Evolutionary conservation across 2,888 invertebrate species (phyloP).

Genomic region (Agrenia bidenticulata): DNA sequence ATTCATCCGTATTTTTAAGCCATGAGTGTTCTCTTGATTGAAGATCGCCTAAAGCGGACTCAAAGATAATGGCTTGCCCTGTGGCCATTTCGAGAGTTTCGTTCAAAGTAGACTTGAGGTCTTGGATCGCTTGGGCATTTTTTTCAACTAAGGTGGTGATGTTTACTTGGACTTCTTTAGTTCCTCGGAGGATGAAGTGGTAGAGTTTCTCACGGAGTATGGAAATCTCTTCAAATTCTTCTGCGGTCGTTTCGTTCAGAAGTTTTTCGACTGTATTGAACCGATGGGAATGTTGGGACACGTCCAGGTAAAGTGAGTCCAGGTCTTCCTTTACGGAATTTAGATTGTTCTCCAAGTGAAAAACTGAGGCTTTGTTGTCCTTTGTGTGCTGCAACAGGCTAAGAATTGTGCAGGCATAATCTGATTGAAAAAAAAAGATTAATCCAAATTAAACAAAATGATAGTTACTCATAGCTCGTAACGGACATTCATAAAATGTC

Average conservation of each 20-base stretch:
- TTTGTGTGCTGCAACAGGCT: neutral
- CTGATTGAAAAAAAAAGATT: no score
- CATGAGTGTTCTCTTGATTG: no score
- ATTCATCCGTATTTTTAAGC: neutral
- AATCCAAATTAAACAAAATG: no score
- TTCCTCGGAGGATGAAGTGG: neutral
- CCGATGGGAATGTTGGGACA: no score
- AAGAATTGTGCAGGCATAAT: conserved; percentile 2
- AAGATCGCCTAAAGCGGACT: no score
- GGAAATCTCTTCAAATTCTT: neutral
- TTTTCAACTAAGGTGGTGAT: neutral
- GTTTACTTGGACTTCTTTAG: neutral
- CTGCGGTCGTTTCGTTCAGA: neutral
- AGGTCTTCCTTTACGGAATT: no score
- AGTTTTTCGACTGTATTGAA: neutral
- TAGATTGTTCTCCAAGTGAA: no score
- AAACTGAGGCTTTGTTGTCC: neutral
- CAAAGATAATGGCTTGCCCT: no score
- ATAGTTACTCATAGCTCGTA: no score
- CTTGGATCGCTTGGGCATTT: neutral
- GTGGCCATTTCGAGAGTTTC: neutral
- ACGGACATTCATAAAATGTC: no score
- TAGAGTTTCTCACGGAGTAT: neutral
- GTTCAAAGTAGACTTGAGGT: neutral
- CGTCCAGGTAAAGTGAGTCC: no score